phyloP scores from a whole-genome alignment of 2,888 invertebrate species.

The Cataglyphis livida region DNA sequence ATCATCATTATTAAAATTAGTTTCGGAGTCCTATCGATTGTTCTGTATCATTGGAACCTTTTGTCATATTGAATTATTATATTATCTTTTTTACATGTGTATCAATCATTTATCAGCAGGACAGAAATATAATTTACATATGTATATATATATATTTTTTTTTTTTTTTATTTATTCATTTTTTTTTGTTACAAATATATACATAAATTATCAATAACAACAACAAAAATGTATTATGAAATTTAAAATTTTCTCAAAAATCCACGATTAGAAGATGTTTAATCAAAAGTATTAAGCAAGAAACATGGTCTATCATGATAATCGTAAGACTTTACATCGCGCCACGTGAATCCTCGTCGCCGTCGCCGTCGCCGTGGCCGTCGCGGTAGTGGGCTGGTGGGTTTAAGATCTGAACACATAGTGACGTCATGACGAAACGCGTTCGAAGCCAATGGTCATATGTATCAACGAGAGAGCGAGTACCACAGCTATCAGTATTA shows the following conservation, averaged over 20 bases:
- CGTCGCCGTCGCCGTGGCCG: too few relatives aligned
- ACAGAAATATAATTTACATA: too few relatives aligned
- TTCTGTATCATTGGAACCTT: too few relatives aligned
- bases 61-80: not conserved
- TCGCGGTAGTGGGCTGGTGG: too few relatives aligned
- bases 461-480: conserved; percentile 70
- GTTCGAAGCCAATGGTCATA: conserved; percentile 66
- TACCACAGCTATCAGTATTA: conserved; percentile 83
- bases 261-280: not conserved
- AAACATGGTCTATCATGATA: not conserved
- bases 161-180: too few relatives aligned
- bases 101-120: not conserved
- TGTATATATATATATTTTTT: too few relatives aligned
- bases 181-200: too few relatives aligned
- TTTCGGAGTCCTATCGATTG: too few relatives aligned
- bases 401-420: conserved; percentile 5
- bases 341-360: not conserved
- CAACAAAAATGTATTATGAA: too few relatives aligned
- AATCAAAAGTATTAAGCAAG: not conserved
- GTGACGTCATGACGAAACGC: conserved; percentile 36
- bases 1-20: too few relatives aligned
- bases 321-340: not conserved
- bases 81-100: not conserved
- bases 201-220: too few relatives aligned
- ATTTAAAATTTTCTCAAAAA: not conserved